A percentile compares a stretch with the other conserved stretches of the same genome.
phyloP scores from a whole-genome alignment of 2,797 vertebrate genomes.

The Sarcophilus harrisii region DNA sequence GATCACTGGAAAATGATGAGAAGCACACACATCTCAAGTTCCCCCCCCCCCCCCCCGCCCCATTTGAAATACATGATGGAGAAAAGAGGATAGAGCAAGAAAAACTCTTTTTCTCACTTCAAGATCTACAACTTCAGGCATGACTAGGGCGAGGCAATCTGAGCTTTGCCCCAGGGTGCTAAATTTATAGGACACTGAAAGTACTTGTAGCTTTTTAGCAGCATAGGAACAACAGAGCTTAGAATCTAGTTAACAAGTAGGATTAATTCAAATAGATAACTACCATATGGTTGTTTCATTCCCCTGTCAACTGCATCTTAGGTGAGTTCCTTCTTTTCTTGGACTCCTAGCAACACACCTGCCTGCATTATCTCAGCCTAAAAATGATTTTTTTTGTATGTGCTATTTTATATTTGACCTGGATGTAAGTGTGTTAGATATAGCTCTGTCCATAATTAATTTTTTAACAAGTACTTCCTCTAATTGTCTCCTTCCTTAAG shows the following conservation, averaged over 20 bases:
- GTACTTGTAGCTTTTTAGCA: not conserved
- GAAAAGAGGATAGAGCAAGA: not conserved
- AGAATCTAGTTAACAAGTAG: not conserved
- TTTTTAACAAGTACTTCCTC: not conserved
- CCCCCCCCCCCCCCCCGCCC: too few species aligned
- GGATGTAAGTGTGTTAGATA: not conserved
- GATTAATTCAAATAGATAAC: not conserved
- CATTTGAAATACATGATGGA: not conserved
- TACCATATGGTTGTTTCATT: not conserved
- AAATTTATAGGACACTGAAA: not conserved
- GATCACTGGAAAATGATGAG: not conserved
- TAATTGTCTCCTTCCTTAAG: not conserved
- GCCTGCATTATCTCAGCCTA: not conserved
- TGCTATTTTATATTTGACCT: not conserved
- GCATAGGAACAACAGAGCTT: not conserved
- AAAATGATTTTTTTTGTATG: not conserved
- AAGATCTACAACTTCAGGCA: not conserved
- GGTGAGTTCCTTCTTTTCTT: not conserved
- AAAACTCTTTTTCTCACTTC: constrained; percentile 7
- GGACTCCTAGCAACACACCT: not conserved
- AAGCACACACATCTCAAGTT: not conserved
- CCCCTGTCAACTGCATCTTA: not conserved
- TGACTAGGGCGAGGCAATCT: not conserved
- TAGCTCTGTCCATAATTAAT: not conserved
- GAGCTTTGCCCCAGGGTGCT: not conserved